Evolutionary conservation across 1,140 invertebrate species (phyloP), one percentile per base, ranked within the genome.

Genomic region (Micrasema minimum): DNA sequence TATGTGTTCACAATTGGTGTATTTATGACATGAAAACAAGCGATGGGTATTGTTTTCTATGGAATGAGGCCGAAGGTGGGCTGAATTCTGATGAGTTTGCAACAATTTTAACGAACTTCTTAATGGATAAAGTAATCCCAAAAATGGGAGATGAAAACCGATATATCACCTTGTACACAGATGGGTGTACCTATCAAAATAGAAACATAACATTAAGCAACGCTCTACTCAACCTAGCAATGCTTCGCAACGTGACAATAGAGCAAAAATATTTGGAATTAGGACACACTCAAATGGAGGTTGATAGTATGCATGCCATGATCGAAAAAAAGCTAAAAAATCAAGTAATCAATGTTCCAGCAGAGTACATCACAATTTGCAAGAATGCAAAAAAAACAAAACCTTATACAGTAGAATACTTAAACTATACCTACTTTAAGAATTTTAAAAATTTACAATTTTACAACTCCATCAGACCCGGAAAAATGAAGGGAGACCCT

Each of bases 1-100:
- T 82, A 7, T 48, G 46, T 1, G 72, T 78, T 16, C 79, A 82
- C 68, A 82, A 83, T 71, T 80, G 77, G 67, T 80, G 77, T 7
- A 46, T 80, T 38, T 80, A 72, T 66, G 69, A 80, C 71, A 20
- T 80, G n/a, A 73, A 64, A 57, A 76, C 45, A 37, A 69, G 76
- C 2, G 72, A 78, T 43, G 77, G 46, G 16, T 72, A 38, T 53
- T 80, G 79, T 61, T 80, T 74, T 74, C 23, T 79, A n/a, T 80
- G 76, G 77, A 48, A 79, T 66, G 80, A 80, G 46, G 31, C 66
- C n/a, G 75, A 76, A 61, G 79, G 77, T 11, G 75, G 69, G 12
- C 48, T 81, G 11, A 77, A 31, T 31, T 65, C 77, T 6, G 72
- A 77, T 55, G 73, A 75, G 43, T 80, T 79, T 75, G 69, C 77